Evolutionary conservation across 2,113 vertebrate genomes (phyloP).

Genomic region (Campylomormyrus tamandua): DNA sequence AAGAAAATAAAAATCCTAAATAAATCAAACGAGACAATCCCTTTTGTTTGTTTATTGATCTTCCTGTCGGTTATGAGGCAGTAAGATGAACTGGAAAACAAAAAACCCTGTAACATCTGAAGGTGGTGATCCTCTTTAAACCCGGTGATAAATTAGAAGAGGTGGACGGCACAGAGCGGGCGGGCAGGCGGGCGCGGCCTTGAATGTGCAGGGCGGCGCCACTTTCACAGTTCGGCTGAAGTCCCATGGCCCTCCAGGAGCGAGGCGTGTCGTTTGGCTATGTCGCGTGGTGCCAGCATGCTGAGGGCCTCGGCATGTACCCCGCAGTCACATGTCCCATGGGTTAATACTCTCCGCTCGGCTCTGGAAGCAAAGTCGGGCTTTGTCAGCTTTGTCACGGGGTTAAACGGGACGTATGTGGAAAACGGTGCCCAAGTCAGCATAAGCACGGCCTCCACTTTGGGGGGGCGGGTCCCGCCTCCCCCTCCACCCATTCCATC

Average conservation of each 20-base stretch:
- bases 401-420: background rate
- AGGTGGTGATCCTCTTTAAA: slow-evolving; percentile 68
- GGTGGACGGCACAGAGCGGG: slow-evolving; percentile 67
- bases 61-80: slow-evolving; percentile 91
- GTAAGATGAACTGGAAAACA: slow-evolving; percentile 88
- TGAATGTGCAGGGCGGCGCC: slow-evolving; percentile 99
- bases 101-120: slow-evolving; percentile 90
- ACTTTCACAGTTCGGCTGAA: slow-evolving; percentile 99
- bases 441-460: background rate
- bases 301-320: background rate
- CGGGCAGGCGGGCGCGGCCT: slow-evolving; percentile 65
- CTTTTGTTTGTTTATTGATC: slow-evolving; percentile 83
- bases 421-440: background rate
- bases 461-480: background rate
- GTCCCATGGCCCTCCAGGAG: slow-evolving; percentile 92
- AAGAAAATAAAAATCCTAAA: slow-evolving; percentile 99
- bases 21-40: slow-evolving; percentile 99
- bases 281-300: slow-evolving; percentile 52
- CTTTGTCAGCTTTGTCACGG: background rate
- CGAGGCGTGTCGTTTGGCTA: slow-evolving; percentile 71
- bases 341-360: background rate
- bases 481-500: background rate
- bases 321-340: background rate
- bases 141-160: slow-evolving; percentile 95
- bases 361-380: background rate